A percentile compares a stretch with the other conserved stretches of the same genome.
These are phyloP conservation scores for Dicrostonyx torquatus DNA, from an alignment of 2,797 vertebrate genomes.

Conservation along the genomic window DNA sequence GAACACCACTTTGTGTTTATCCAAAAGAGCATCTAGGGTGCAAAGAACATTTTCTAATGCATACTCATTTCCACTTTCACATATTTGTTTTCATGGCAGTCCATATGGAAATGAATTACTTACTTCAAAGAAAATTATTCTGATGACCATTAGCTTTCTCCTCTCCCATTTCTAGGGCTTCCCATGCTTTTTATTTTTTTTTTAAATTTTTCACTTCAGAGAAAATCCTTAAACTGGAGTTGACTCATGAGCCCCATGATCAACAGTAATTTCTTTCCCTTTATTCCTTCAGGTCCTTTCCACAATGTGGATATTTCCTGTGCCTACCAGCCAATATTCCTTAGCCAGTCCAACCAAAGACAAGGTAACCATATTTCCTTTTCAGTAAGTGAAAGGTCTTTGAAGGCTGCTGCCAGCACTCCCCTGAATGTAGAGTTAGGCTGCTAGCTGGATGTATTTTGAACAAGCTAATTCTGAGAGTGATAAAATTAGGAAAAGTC, in stretches of 20 bases:
- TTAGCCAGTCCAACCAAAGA: constrained; percentile 45
- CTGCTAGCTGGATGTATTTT: constrained; percentile 2
- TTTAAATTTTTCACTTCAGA: constrained; percentile 70
- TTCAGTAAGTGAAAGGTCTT: constrained; percentile 65
- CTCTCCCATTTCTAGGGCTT: constrained; percentile 65
- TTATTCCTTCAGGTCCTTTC: constrained; percentile 72
- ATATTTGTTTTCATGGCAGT: constrained; percentile 23
- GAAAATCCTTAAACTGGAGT: constrained; percentile 72
- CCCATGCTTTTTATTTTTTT: constrained; percentile 50
- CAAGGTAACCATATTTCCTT: constrained; percentile 58
- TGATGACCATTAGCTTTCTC: constrained; percentile 60
- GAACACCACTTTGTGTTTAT: constrained; percentile 43
- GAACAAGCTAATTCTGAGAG: constrained; percentile 24
- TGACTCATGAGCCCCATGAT: constrained; percentile 75
- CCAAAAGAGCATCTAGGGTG: not conserved
- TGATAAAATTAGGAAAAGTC: constrained; percentile 8
- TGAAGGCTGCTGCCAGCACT: constrained; percentile 37
- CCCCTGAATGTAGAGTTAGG: constrained; percentile 10
- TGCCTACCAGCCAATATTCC: constrained; percentile 57
- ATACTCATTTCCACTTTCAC: not conserved
- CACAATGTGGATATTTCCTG: constrained; percentile 71
- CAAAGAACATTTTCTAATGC: constrained; percentile 8
- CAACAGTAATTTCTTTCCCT: constrained; percentile 75
- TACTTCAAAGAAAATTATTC: constrained; percentile 63
- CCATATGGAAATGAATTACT: constrained; percentile 54